Conservation (phyloP, 2,113 vertebrate species). For the Gymnarchus niloticus region DNA sequence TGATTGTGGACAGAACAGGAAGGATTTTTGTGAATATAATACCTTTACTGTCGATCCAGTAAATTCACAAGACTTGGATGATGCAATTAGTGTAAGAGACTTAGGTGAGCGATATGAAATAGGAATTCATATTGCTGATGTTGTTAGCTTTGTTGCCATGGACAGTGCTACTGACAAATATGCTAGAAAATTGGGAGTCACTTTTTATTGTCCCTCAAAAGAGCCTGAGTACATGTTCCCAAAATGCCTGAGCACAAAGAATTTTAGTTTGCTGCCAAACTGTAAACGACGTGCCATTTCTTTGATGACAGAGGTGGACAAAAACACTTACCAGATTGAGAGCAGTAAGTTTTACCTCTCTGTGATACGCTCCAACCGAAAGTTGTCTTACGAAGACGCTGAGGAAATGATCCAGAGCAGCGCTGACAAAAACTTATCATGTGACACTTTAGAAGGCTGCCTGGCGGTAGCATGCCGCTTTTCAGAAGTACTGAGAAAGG, state of each 20-base stretch:
- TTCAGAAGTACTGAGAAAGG: conserved; percentile 62
- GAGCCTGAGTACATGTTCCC: conserved; percentile 71
- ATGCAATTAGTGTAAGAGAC: conserved; percentile 75
- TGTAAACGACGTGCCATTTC: conserved; percentile 66
- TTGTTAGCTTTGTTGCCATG: conserved; percentile 64
- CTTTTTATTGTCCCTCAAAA: conserved; percentile 55
- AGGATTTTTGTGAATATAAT: conserved; percentile 49
- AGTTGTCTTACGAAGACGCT: conserved; percentile 72
- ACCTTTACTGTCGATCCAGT: conserved; percentile 78
- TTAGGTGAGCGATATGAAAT: conserved; percentile 65
- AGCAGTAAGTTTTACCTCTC: conserved; percentile 54
- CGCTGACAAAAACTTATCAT: conserved; percentile 6
- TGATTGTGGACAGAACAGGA: conserved; percentile 38
- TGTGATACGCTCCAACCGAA: conserved; percentile 57
- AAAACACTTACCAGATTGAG: conserved; percentile 49
- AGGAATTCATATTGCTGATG: conserved; percentile 79
- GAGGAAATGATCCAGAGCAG: conserved; percentile 56
- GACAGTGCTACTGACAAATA: conserved; percentile 61
- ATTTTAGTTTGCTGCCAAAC: conserved; percentile 66
- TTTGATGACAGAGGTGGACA: conserved; percentile 68
- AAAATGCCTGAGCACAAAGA: conserved; percentile 47
- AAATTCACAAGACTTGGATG: conserved; percentile 69
- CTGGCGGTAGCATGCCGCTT: conserved; percentile 68
- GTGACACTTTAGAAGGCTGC: conserved; percentile 61
- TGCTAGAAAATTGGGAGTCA: conserved; percentile 57